Conservation (phyloP, 2,888 invertebrate species). For the Caenorhabditis afra region DNA sequence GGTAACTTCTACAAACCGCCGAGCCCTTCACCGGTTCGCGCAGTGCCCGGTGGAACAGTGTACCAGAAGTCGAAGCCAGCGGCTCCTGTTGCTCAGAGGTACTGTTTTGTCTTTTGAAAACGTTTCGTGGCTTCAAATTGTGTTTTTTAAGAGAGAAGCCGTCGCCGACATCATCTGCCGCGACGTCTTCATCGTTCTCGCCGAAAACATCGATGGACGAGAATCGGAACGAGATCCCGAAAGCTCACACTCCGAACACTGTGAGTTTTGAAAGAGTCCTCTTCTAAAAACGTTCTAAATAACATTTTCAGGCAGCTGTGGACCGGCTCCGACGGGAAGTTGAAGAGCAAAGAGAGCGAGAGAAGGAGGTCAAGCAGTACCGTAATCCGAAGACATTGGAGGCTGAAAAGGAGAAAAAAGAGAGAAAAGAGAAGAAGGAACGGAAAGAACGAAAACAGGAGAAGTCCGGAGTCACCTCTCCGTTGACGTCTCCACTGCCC, state of each 20-base stretch:
- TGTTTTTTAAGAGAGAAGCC: constrained; percentile 4
- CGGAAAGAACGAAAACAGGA: not conserved
- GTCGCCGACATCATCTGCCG: not conserved
- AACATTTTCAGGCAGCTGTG: constrained; percentile 18
- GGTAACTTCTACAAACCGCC: constrained; percentile 13
- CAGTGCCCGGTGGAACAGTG: constrained; percentile 20
- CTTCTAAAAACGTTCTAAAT: not conserved
- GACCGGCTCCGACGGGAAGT: constrained; percentile 46
- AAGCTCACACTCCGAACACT: constrained; percentile 5
- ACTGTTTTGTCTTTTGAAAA: not conserved
- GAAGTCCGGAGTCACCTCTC: not conserved
- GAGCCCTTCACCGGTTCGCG: constrained; percentile 9
- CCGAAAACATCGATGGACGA: constrained; percentile 31
- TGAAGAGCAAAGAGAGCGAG: constrained; percentile 41
- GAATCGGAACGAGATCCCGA: constrained; percentile 44
- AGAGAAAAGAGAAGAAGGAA: not conserved
- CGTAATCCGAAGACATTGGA: constrained; percentile 21
- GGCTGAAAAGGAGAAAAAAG: not conserved
- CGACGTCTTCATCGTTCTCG: constrained; percentile 14
- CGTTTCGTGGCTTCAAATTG: too few relatives aligned
- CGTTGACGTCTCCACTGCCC: not conserved
- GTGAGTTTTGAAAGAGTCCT: not conserved
- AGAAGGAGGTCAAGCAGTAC: constrained; percentile 48
- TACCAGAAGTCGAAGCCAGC: constrained; percentile 12
- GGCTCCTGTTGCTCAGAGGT: not conserved